Base-by-base conservation (phyloP, 2,888 invertebrate species). In the Microplitis manilae region DNA sequence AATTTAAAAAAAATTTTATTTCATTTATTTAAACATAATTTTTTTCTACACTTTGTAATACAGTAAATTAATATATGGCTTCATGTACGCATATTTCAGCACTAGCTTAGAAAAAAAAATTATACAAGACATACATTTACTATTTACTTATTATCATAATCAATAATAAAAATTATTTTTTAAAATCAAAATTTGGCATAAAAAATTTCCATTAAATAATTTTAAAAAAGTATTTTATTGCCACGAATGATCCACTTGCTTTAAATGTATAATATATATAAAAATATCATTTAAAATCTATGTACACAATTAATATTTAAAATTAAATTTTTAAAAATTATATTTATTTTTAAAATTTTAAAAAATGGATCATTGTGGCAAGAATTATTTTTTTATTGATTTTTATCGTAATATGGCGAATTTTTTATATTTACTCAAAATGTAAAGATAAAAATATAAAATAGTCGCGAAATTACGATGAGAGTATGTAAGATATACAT, bases 331-430 rank as follows among this genome's bases (percentile, higher is more conserved):
- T 17, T 17, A 38, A 41, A 41, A 15, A 40, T 7, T 8, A 73
- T 17, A 40, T 6, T 17, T 62, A 62, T 15, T 20, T 15, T 62
- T 20, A 8, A 17, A 15, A 62, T 17, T 62, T 62, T 1, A 62
- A 62, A 15, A 8, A 15, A 62, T 64, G 73, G 73, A 77, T 77
- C 70, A 70, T 60, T 64, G 61, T 41, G 76, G 77, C 77, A 79
- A 73, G 69, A 75, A 70, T n/a, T 61, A 62, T 50, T 60, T 13
- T 4, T 38, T 38, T 38, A 39, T 41, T 69, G 65, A 38, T 4
- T 72, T 20, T 8, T 77, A 73, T 13, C 20, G 40, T 41, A 50
- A 61, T 65, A 65, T 61, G 17, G 65, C 72, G 76, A 72, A 73
- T 65, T 40, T 68, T 72, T 8, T 39, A 13, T 50, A 73, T 70